phyloP scores from a whole-genome alignment of 2,797 vertebrate genomes.

The Cephalopachus bancanus region DNA sequence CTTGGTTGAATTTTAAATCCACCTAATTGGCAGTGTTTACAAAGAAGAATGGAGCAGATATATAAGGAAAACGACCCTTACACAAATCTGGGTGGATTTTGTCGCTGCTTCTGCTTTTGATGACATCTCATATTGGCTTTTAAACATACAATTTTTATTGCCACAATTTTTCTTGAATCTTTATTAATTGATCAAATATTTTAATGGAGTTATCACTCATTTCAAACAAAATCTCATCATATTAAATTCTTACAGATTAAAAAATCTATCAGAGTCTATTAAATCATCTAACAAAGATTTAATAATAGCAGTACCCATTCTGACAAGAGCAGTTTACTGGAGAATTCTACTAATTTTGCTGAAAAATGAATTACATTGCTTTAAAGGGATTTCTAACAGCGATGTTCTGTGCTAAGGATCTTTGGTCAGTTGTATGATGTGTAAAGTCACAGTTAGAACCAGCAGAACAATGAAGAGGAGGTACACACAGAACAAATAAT shows the following conservation, averaged over 20 bases:
- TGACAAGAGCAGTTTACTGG: neutral
- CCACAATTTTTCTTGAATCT: neutral
- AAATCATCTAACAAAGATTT: neutral
- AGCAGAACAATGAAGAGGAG: neutral
- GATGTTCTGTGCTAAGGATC: neutral
- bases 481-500: accelerated
- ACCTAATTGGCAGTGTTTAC: slow-evolving; percentile 88
- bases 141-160: neutral
- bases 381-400: neutral
- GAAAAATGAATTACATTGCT: neutral
- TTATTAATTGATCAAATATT: neutral
- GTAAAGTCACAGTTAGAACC: neutral
- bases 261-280: neutral
- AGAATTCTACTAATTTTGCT: too few relatives aligned
- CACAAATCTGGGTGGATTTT: slow-evolving; percentile 47
- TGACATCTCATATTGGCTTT: slow-evolving; percentile 2
- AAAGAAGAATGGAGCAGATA: slow-evolving; percentile 72
- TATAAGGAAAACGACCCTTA: neutral
- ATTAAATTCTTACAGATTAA: neutral
- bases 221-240: neutral
- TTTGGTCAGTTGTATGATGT: accelerated
- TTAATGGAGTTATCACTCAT: neutral
- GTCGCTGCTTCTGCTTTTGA: slow-evolving; percentile 66
- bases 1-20: slow-evolving; percentile 84
- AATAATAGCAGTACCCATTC: neutral